phyloP scores from a whole-genome alignment of 2,113 vertebrate genomes.

The Rhynchopsitta pachyrhyncha region DNA sequence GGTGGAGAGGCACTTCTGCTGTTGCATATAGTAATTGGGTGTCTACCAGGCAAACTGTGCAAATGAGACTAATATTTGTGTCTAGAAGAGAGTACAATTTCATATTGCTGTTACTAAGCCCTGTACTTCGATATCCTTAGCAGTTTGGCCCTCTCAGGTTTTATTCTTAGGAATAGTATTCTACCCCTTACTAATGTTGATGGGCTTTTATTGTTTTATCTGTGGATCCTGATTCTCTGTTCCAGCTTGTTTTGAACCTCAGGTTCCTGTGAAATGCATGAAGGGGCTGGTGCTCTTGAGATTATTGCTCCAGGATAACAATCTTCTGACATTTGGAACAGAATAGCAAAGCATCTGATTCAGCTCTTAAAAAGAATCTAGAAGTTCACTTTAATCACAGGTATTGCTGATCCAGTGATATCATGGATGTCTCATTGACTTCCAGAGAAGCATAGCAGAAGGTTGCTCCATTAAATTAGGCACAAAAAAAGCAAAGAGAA shows the following conservation, averaged over 20 bases:
- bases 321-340: not conserved
- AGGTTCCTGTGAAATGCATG: not conserved
- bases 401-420: not conserved
- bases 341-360: not conserved
- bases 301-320: not conserved
- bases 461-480: constrained; percentile 1
- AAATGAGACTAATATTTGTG: not conserved
- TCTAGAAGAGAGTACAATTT: not conserved
- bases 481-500: not conserved
- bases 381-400: not conserved
- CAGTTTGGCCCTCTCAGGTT: not conserved
- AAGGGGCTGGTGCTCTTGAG: not conserved
- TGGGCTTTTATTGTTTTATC: not conserved
- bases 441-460: constrained; percentile 11
- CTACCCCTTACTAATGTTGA: not conserved
- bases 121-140: not conserved
- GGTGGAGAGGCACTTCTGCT: not conserved
- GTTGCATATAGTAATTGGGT: not conserved
- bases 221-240: not conserved
- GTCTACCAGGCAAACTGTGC: not conserved
- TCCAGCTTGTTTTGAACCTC: not conserved
- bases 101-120: not conserved
- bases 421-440: not conserved
- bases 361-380: not conserved
- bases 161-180: not conserved